Evolutionary conservation across 1,140 invertebrate genomes (phyloP).

Genomic region (Dolichoris vasculosae): DNA sequence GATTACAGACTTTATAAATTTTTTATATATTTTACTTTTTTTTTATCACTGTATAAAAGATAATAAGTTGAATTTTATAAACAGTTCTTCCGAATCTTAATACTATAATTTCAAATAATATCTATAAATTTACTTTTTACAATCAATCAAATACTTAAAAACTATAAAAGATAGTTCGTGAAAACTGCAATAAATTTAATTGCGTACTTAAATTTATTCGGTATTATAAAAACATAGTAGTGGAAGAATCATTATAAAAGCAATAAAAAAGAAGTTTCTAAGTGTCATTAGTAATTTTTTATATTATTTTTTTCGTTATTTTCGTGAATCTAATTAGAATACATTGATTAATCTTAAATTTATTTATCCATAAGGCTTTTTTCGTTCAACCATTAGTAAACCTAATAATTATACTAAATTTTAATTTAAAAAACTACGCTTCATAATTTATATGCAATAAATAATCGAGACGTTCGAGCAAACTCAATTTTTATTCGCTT

Average conservation of each 20-base stretch:
- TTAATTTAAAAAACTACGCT: background rate
- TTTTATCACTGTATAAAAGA: background rate
- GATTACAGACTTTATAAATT: background rate
- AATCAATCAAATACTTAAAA: background rate
- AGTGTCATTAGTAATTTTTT: background rate
- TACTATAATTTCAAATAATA: too few relatives aligned
- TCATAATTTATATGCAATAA: background rate
- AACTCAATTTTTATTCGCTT: background rate
- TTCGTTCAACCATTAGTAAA: background rate
- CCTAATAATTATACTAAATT: background rate
- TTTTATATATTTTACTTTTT: background rate
- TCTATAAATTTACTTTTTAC: too few relatives aligned
- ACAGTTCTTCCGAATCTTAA: too few relatives aligned
- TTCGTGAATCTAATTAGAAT: background rate
- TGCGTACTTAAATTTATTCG: background rate
- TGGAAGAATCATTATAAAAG: background rate
- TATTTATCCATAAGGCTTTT: background rate
- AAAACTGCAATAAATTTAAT: background rate
- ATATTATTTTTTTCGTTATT: background rate
- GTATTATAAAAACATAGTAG: background rate
- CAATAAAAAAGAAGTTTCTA: background rate
- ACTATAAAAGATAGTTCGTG: background rate
- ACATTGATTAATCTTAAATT: background rate
- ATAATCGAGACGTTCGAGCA: background rate
- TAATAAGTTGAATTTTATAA: background rate